Percentiles rank a stretch among this genome's conserved stretches.
Evolutionary conservation across 2,113 vertebrate genomes (phyloP).

Genomic region (Platichthys flesus): DNA sequence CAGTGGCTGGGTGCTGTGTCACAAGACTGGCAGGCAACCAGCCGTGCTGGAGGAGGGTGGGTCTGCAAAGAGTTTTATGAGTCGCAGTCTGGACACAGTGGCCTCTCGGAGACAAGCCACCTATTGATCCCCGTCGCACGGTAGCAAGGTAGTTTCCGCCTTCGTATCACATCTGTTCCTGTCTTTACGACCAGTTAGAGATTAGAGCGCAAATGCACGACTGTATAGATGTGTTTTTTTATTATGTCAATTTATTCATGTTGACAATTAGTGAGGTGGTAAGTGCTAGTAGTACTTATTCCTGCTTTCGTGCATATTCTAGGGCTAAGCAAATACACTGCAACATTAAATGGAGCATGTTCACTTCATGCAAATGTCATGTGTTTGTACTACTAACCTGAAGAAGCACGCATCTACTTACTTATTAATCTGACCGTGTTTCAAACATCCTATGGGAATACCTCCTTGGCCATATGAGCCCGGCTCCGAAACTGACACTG

Average conservation of each 20-base stretch:
- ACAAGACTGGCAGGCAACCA: constrained; percentile 69
- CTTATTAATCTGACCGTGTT: constrained; percentile 70
- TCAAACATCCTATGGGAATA: constrained; percentile 63
- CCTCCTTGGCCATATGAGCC: constrained; percentile 52
- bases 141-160: constrained; percentile 27
- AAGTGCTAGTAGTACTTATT: not conserved
- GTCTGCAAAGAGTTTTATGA: constrained; percentile 62
- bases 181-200: not conserved
- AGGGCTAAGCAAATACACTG: not conserved
- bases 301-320: not conserved
- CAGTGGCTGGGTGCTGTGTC: constrained; percentile 65
- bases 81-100: constrained; percentile 65
- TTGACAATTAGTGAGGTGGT: not conserved
- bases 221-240: not conserved
- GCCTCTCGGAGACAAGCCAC: constrained; percentile 62
- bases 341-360: not conserved
- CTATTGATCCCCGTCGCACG: constrained; percentile 57
- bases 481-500: constrained; percentile 66
- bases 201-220: not conserved
- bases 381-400: constrained; percentile 63
- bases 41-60: constrained; percentile 39
- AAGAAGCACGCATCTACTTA: constrained; percentile 53
- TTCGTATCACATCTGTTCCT: constrained; percentile 26
- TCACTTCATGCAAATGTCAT: constrained; percentile 32
- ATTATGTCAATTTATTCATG: not conserved